Evolutionary conservation across 2,888 invertebrate genomes (phyloP).

Genomic region (Reticulitermes lucifugus): DNA sequence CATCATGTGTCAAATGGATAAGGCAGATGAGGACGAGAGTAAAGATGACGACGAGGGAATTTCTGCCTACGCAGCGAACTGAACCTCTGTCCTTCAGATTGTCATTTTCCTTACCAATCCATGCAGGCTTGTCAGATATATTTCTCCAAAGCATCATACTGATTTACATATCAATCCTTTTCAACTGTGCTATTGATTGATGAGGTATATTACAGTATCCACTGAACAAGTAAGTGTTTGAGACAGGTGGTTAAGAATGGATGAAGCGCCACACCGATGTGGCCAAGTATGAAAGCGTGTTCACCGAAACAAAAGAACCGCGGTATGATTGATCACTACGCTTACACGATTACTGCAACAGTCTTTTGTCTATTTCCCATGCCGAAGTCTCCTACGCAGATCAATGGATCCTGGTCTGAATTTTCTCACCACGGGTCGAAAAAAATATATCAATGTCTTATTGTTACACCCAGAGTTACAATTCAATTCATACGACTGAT

Average conservation of each 20-base stretch:
- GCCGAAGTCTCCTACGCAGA: background rate
- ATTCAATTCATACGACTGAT: too few species aligned
- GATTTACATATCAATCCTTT: too few species aligned
- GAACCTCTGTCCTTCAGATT: too few species aligned
- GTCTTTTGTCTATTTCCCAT: background rate
- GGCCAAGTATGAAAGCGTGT: too few species aligned
- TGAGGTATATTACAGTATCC: background rate
- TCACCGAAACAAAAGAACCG: background rate
- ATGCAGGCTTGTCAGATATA: too few species aligned
- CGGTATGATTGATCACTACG: background rate
- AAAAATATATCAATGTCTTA: background rate
- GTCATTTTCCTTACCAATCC: too few species aligned
- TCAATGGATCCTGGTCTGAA: background rate
- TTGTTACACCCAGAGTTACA: background rate
- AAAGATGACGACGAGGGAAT: too few species aligned
- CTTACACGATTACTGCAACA: background rate
- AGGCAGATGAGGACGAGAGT: too few species aligned
- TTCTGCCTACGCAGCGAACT: too few species aligned
- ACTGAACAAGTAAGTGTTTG: slow-evolving; percentile 1
- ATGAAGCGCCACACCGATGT: background rate
- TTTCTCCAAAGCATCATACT: too few species aligned
- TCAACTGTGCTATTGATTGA: background rate
- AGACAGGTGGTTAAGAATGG: background rate
- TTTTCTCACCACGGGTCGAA: background rate
- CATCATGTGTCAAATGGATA: too few species aligned